A percentile compares a stretch with the other conserved stretches of the same genome.
Conservation (phyloP, 2,888 invertebrate species). For the Tricholauxania praeusta region DNA sequence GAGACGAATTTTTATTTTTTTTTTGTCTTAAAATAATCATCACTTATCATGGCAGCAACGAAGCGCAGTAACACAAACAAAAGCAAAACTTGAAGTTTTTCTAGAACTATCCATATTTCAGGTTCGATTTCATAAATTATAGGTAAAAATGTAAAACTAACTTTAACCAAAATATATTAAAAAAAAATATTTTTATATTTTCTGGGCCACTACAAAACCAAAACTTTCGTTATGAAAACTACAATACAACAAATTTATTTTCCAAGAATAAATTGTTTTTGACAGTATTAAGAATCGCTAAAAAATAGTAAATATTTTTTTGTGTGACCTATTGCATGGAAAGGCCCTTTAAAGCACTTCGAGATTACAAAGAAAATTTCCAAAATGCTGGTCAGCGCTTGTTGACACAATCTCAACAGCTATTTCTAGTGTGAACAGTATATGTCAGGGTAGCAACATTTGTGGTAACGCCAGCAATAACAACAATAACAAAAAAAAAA, state of each 20-base stretch:
- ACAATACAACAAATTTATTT: not conserved
- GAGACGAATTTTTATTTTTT: not conserved
- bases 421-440: not conserved
- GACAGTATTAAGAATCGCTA: no score
- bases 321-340: no score
- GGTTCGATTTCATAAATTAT: no score
- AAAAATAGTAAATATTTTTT: no score
- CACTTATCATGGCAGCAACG: slow-evolving; percentile 34
- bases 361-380: no score
- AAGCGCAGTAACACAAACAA: slow-evolving; percentile 23
- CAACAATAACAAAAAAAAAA: slow-evolving; percentile 33
- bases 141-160: no score
- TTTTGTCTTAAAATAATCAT: not conserved
- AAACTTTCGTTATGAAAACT: not conserved
- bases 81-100: slow-evolving; percentile 30
- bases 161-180: not conserved
- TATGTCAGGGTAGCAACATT: slow-evolving; percentile 20
- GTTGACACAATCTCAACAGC: not conserved
- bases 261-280: no score
- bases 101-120: not conserved
- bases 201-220: not conserved
- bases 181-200: not conserved
- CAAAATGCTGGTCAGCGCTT: not conserved
- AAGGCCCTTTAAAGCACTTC: no score
- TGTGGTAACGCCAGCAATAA: not conserved